These are phyloP conservation scores for Mormyrus lacerda DNA, from an alignment of 2,113 vertebrate species.

Conservation along the genomic window DNA sequence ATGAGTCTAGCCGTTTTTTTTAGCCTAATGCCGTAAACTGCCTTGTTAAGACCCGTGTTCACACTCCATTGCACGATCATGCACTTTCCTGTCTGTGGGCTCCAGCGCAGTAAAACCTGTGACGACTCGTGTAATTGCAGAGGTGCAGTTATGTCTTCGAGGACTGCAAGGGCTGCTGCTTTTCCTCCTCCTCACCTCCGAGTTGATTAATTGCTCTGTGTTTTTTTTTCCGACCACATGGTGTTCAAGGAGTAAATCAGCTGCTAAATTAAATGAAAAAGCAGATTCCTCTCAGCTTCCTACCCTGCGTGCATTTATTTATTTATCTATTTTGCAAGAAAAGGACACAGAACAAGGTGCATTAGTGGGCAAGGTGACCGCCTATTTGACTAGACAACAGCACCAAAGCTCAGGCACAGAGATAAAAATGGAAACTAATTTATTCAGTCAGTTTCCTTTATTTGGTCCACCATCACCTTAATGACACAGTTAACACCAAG, in stretches of 20 bases:
- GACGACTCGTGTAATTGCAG: not conserved
- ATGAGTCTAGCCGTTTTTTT: not conserved
- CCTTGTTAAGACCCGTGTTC: not conserved
- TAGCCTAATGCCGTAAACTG: not conserved
- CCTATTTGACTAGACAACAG: not conserved
- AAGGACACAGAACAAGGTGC: not conserved
- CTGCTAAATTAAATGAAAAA: slow-evolving; percentile 5
- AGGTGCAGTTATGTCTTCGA: not conserved
- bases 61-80: not conserved
- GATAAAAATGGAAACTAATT: not conserved
- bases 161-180: not conserved
- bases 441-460: not conserved
- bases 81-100: not conserved
- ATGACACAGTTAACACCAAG: not conserved
- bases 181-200: not conserved
- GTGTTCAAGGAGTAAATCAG: not conserved
- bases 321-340: not conserved
- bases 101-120: not conserved
- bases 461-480: not conserved
- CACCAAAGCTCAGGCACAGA: not conserved
- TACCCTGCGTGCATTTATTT: not conserved
- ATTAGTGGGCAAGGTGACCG: not conserved
- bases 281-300: not conserved
- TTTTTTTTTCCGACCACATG: not conserved
- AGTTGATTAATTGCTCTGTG: not conserved